phyloP scores from a whole-genome alignment of 1,140 invertebrate genomes.

The Pseudachorutes palmiensis region DNA sequence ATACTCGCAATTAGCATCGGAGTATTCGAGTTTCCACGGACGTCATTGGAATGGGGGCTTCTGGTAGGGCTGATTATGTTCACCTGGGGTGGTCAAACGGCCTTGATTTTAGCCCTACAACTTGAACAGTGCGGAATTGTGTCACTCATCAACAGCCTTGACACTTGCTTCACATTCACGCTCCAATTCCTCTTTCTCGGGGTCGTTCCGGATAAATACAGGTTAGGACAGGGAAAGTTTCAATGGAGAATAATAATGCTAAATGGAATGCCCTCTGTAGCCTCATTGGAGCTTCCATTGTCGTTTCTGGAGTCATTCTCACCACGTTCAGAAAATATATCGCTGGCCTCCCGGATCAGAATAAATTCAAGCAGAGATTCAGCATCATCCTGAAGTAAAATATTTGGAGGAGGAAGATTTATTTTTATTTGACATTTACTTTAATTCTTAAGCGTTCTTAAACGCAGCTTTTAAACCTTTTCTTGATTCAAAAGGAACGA shows the following conservation, averaged over 20 bases:
- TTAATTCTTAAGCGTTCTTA: too few species aligned
- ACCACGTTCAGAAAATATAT: constrained; percentile 26
- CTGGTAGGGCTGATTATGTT: constrained; percentile 8
- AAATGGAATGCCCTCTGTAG: constrained; percentile 2
- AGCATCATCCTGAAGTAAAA: constrained; percentile 14
- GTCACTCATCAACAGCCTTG: constrained; percentile 16
- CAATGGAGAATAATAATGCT: neutral
- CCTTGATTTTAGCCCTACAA: constrained; percentile 18
- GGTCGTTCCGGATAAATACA: constrained; percentile 23
- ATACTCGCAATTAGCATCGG: neutral
- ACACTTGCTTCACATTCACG: constrained; percentile 27
- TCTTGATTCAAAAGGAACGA: too few species aligned
- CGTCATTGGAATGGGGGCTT: constrained; percentile 2
- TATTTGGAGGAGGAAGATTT: neutral
- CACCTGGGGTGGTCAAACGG: constrained; percentile 18
- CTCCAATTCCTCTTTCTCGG: constrained; percentile 31
- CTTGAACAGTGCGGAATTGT: constrained; percentile 25
- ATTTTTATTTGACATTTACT: neutral
- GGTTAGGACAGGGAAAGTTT: constrained; percentile 15
- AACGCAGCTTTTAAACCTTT: too few species aligned
- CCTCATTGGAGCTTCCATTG: constrained; percentile 18
- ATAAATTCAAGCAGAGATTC: constrained; percentile 20
- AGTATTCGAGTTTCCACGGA: constrained; percentile 4
- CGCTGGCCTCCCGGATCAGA: constrained; percentile 15
- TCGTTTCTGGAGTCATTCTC: constrained; percentile 22